Base-by-base conservation (phyloP, 1,140 invertebrate species). In the Drosophila arawakana region DNA sequence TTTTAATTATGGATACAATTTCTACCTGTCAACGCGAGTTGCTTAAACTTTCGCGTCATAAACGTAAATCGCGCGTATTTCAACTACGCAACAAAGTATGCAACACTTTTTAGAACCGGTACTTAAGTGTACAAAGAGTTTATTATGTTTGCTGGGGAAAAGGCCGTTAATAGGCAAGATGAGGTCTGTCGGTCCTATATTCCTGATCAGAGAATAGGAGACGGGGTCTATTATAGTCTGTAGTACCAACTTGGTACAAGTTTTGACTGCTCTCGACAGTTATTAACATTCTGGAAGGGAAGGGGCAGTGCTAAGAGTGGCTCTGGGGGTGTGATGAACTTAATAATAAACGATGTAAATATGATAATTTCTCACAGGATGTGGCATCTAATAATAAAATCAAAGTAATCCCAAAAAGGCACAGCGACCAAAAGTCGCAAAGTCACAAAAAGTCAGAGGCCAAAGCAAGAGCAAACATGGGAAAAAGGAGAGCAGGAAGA, bases 291-390 rank as follows among this genome's bases (percentile, higher is more conserved):
- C 37, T 39, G 41, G 15, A 13, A 25, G 7, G 61, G 21, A 30
- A n/a, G 21, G 37, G 7, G 18, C 18, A 2, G 18, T 21, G 18
- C 18, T 21, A 21, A 21, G 15, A 10, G 52, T 13, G 49, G 39
- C 7, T 25, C 25, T 8, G 15, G 9, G 30, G n/a, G 55, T 0
- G 44, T 92, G 90, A 91, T 91, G 88, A 91, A 89, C 77, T 91
- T 92, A 92, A 92, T 92, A 92, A 92, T 92, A 92, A 92, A 92
- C 91, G 91, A 92, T 90, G 89, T 90, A 92, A 92, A 92, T 92
- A 92, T 92, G 91, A 92, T 92, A 92, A 92, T 92, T 92, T 92
- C 82, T 86, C 91, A 75, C 91, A 92, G 91, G 85, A 91, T 91
- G 91, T 92, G 91, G 91, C 80, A 92, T 92, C 91, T 92, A 92